Conservation (phyloP, 2,113 vertebrate genomes). For the Candoia aspera region DNA sequence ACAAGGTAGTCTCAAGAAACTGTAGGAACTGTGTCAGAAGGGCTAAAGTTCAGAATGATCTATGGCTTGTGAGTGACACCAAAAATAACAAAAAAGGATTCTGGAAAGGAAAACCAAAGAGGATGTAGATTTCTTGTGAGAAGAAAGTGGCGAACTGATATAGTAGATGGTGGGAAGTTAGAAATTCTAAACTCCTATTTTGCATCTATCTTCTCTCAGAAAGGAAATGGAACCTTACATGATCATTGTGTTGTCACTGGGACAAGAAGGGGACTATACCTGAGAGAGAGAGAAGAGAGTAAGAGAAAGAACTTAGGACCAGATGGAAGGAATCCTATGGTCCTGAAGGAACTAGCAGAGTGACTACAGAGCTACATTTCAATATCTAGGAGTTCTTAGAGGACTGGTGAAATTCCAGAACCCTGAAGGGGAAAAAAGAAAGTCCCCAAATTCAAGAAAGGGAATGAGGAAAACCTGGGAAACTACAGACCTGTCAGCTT, state of each 20-base stretch:
- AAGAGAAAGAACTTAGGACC: not conserved
- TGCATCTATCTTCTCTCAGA: not conserved
- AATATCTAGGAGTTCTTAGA: not conserved
- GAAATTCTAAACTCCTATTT: not conserved
- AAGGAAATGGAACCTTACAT: not conserved
- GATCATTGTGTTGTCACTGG: not conserved
- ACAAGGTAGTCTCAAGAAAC: not conserved
- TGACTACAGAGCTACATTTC: not conserved
- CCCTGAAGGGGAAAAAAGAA: not conserved
- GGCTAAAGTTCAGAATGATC: not conserved
- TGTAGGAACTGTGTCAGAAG: not conserved
- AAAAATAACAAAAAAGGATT: not conserved
- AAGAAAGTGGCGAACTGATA: not conserved
- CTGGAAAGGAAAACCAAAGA: not conserved
- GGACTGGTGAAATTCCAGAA: not conserved
- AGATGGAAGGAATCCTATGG: not conserved
- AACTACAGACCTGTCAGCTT: not conserved
- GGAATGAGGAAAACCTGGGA: not conserved
- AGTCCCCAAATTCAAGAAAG: not conserved
- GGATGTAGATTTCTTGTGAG: not conserved
- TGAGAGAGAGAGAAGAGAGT: not conserved
- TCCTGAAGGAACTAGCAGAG: not conserved
- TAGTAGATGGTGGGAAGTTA: not conserved
- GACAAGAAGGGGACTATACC: not conserved
- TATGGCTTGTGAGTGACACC: not conserved